phyloP scores from a whole-genome alignment of 1,140 invertebrate genomes.

The Heliconius eleuchia region DNA sequence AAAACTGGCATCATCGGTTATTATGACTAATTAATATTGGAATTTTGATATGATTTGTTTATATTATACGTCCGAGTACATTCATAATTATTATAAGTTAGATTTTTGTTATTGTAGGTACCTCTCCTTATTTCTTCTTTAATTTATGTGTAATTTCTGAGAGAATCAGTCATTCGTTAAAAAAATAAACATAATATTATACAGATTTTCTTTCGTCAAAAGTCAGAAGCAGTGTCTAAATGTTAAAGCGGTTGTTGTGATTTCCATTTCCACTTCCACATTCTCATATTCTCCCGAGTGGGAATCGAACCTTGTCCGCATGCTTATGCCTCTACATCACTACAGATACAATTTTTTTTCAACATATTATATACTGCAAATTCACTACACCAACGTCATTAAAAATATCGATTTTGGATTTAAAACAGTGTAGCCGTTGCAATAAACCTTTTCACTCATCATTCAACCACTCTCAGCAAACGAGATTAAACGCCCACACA shows the following conservation, averaged over 20 bases:
- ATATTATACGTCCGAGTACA: not conserved
- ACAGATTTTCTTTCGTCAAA: no score
- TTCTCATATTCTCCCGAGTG: not conserved
- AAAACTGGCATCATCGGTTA: not conserved
- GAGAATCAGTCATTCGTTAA: no score
- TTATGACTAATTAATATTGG: slow-evolving; percentile 6
- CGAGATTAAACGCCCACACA: slow-evolving; percentile 17
- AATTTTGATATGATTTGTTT: not conserved
- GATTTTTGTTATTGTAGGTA: not conserved
- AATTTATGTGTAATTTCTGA: not conserved
- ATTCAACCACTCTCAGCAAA: not conserved
- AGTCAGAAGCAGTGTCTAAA: no score
- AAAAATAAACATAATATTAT: no score
- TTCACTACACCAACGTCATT: not conserved
- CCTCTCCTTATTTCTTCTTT: not conserved
- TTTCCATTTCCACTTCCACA: no score
- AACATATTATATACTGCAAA: not conserved
- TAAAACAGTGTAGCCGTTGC: not conserved
- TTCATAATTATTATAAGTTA: not conserved
- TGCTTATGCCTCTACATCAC: not conserved
- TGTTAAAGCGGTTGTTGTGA: no score
- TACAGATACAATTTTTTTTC: no score
- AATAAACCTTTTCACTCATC: slow-evolving; percentile 6
- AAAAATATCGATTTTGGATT: not conserved
- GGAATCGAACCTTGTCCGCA: not conserved